These are phyloP conservation scores for Tricholauxania praeusta DNA, from an alignment of 2,888 invertebrate species.

Conservation along the genomic window DNA sequence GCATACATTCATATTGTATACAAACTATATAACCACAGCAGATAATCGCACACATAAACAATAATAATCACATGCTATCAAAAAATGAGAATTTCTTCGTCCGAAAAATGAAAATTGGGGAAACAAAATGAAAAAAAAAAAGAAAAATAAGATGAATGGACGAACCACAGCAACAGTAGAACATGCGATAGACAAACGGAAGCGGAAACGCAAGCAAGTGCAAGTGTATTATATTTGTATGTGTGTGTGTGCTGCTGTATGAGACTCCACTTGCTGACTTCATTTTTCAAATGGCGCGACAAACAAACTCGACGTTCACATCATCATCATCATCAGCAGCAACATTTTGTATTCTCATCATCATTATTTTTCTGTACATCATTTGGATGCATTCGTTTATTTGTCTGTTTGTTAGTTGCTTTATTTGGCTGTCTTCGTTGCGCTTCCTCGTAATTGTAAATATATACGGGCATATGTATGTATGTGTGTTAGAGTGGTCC, in stretches of 20 bases:
- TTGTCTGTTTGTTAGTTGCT: background rate
- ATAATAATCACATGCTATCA: constrained; percentile 52
- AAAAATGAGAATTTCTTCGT: constrained; percentile 17
- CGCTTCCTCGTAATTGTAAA: background rate
- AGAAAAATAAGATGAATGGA: constrained; percentile 6
- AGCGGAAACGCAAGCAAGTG: constrained; percentile 20
- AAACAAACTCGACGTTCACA: constrained; percentile 15
- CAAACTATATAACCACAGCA: constrained; percentile 33
- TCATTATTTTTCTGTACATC: background rate
- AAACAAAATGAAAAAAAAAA: constrained; percentile 13
- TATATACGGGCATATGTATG: background rate
- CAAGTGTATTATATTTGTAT: background rate
- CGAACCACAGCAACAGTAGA: background rate
- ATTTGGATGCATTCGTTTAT: constrained; percentile 4
- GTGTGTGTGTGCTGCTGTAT: background rate
- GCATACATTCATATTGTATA: constrained; percentile 3
- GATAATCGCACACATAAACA: constrained; percentile 54
- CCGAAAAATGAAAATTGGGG: background rate
- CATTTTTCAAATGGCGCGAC: constrained; percentile 27
- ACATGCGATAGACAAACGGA: background rate
- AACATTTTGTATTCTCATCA: background rate
- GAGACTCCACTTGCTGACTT: constrained; percentile 19
- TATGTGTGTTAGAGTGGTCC: background rate
- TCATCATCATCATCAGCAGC: constrained; percentile 3
- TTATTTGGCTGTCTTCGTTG: background rate